Base-by-base conservation (phyloP, 2,888 invertebrate species). In the Euphydryas editha region DNA sequence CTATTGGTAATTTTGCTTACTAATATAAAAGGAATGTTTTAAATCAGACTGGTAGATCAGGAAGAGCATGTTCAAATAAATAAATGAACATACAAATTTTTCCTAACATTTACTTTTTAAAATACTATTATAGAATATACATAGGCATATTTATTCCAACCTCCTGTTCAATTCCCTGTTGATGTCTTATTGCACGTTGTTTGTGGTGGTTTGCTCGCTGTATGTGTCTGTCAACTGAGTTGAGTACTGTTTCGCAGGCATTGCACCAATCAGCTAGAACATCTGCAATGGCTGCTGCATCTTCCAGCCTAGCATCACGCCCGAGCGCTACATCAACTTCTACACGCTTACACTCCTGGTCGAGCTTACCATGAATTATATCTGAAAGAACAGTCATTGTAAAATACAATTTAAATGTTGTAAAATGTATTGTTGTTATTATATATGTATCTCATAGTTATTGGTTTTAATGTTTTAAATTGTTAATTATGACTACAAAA, bases 281-380 rank as follows among this genome's bases (percentile, higher is more conserved):
- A 68, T 95, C 94, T 0, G 97, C 95, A 58, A 99, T 98, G 65
- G 95, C 94, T 13, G 95, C 94, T 0, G 98, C 95, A 81, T 98
- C 97, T 60, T 96, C 97, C 0, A 96, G 94, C 42, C 96, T 94
- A 37, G 99, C 98, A 81, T 99, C 99, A 18, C 99, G 94, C 0
- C 99, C 99, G 42, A 99, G 95, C 0, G 99, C 98, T 77, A 97
- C 98, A 84, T 99, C 99, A 0, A 99, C 96, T 88, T 99, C 99
- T 44, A 99, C 93, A 72, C 97, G 96, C 75, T 97, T 97, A 85
- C 98, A 98, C 81, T 98, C 97, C 85, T 99, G 99, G 87, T 99
- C 99, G 73, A 99, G 90, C 89, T 99, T 99, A 2, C 99, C 99
- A 75, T 97, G 97, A 76, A 99, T 98, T 74, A 99, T 97, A 84